These are phyloP conservation scores for Pomatostomus ruficeps DNA, from an alignment of 2,113 vertebrate species.

Conservation along the genomic window DNA sequence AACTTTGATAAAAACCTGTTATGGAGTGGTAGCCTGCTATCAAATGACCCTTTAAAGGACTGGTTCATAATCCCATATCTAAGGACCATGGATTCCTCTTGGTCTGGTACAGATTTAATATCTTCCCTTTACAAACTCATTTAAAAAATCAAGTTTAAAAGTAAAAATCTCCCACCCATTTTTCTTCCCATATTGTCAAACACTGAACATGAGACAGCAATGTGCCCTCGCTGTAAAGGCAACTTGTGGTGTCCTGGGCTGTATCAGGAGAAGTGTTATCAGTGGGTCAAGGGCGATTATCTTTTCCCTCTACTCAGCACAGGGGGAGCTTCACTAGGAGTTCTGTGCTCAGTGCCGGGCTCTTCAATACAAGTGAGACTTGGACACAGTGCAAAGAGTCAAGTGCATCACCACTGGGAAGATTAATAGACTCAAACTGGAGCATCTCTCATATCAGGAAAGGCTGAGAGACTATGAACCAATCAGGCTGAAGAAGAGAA, in stretches of 20 bases:
- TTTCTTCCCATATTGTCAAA: background rate
- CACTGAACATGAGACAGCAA: background rate
- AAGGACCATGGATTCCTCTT: background rate
- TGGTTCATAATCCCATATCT: background rate
- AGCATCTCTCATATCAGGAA: background rate
- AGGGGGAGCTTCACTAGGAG: background rate
- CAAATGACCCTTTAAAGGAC: background rate
- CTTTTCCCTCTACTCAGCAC: background rate
- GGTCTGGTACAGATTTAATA: background rate
- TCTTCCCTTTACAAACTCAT: background rate
- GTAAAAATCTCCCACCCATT: background rate
- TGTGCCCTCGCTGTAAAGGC: fast-evolving
- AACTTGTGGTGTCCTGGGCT: background rate
- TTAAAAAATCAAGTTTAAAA: background rate
- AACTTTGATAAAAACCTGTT: background rate
- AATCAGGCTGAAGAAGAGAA: background rate
- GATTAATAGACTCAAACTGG: background rate
- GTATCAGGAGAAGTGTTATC: background rate
- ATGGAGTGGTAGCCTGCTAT: background rate
- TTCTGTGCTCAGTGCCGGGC: background rate
- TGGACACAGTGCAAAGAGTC: background rate
- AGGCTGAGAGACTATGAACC: background rate
- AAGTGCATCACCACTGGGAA: no score
- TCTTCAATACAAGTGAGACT: background rate
- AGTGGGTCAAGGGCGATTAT: background rate